Evolutionary conservation across 2,113 vertebrate genomes (phyloP), one percentile per base, ranked within the genome.

Genomic region (Tiliqua scincoides): DNA sequence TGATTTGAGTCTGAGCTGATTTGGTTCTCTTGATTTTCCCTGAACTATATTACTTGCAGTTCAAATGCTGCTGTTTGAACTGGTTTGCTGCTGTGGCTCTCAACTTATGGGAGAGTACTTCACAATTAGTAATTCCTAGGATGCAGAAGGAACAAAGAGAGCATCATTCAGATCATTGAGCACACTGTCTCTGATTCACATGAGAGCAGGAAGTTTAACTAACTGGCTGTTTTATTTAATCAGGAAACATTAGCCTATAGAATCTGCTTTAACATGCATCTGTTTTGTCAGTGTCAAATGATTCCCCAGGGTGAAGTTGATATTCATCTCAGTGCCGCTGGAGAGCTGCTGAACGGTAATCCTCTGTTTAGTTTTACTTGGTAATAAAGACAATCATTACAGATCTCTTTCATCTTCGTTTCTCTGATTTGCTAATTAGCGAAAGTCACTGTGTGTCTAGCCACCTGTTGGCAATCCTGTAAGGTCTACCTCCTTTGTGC

Each of bases 181-280:
- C 37, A 71, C 63, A 59, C 15, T 86, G 91, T 35, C 65, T 89
- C 72, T 73, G 72, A 57, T 82, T 91, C 59, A 62, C 43, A 68
- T 70, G 78, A 85, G 62, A 83, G 27, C 52, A 88, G 70, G 43
- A 94, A 75, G 37, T 35, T 84, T 91, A 89, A 91, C 89, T 91
- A 92, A 89, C 67, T 59, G 76, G 25, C 4, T 89, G 68, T 81
- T 93, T 91, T 85, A 85, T 88, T 77, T 90, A 63, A 84, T 89
- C 88, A 91, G 82, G 82, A 87, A 91, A 84, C 79, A 90, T 83
- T 85, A 59, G 82, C 79, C 75, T 81, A 77, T 25, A 88, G 79
- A 40, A 78, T 87, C 11, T 83, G 32, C 77, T 91, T 84, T 65
- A 0, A 37, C 71, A 52, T 73, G 76, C 57, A 23, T 89, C 79